Percentiles rank a stretch among this genome's conserved stretches.
Evolutionary conservation across 2,113 vertebrate species (phyloP).

Genomic region (Chroicocephalus ridibundus): DNA sequence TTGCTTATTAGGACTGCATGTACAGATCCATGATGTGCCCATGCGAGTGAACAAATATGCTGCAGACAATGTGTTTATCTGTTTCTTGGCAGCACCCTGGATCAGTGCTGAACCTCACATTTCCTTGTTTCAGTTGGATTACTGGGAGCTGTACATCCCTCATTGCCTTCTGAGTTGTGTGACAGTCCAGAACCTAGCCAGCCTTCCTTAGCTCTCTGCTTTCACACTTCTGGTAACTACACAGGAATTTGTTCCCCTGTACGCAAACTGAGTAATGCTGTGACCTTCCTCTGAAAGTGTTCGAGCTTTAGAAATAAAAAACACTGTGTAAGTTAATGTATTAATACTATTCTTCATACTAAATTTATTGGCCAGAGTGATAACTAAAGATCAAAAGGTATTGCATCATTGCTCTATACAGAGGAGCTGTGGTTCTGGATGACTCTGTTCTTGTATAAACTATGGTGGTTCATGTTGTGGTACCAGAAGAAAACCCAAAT

Average conservation of each 20-base stretch:
- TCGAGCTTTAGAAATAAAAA: not conserved
- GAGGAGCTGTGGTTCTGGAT: not conserved
- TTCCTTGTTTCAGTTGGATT: not conserved
- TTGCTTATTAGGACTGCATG: not conserved
- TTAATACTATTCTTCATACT: not conserved
- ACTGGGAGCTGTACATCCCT: not conserved
- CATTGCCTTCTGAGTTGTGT: not conserved
- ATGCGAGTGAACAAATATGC: not conserved
- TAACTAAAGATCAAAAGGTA: not conserved
- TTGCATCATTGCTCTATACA: not conserved
- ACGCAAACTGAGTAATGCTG: not conserved
- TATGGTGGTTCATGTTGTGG: not conserved
- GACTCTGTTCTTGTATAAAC: not conserved
- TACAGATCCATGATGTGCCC: not conserved
- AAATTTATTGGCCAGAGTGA: not conserved
- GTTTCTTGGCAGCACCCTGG: not conserved
- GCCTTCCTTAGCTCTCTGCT: not conserved
- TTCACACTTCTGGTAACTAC: not conserved
- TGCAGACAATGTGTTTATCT: not conserved
- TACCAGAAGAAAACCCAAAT: not conserved
- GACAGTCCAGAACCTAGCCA: not conserved
- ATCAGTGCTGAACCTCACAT: not conserved
- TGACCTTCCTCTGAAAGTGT: not conserved
- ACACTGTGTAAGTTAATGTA: not conserved
- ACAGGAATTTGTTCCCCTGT: not conserved